Evolutionary conservation across 2,113 vertebrate genomes (phyloP).

Genomic region (Burhinus oedicnemus): DNA sequence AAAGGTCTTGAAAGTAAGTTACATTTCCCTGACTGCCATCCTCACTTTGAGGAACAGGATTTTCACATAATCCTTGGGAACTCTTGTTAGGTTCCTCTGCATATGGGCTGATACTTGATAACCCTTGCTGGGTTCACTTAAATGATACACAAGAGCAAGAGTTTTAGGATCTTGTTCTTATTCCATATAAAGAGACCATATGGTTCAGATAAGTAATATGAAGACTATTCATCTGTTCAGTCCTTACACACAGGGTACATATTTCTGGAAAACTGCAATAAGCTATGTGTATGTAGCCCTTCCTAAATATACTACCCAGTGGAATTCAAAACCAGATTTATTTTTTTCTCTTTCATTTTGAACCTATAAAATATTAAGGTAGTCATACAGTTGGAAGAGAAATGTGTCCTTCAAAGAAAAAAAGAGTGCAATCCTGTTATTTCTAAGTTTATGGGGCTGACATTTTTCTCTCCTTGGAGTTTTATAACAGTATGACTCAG

Average conservation of each 20-base stretch:
- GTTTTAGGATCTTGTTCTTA: not conserved
- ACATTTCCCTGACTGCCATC: not conserved
- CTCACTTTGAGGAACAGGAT: not conserved
- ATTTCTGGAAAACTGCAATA: not conserved
- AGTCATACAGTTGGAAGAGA: conserved; percentile 49
- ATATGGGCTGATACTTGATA: not conserved
- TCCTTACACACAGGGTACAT: not conserved
- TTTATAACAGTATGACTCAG: conserved; percentile 78
- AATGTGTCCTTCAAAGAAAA: conserved; percentile 73
- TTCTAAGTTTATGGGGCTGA: conserved; percentile 75
- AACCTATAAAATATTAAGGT: conserved; percentile 80
- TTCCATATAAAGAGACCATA: not conserved
- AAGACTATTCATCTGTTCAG: not conserved
- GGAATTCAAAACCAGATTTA: not conserved
- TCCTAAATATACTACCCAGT: not conserved
- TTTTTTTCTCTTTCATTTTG: conserved; percentile 77
- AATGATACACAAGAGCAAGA: not conserved
- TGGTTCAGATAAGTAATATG: not conserved
- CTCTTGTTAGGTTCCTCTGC: not conserved
- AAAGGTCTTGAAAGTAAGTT: not conserved
- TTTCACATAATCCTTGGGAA: not conserved
- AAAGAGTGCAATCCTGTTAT: conserved; percentile 66
- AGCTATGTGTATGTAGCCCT: not conserved
- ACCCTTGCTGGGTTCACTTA: not conserved
- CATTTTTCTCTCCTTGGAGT: conserved; percentile 49